Base-by-base conservation (phyloP, 35 echinoderm and acorn worm species). In the Acanthaster planci region DNA sequence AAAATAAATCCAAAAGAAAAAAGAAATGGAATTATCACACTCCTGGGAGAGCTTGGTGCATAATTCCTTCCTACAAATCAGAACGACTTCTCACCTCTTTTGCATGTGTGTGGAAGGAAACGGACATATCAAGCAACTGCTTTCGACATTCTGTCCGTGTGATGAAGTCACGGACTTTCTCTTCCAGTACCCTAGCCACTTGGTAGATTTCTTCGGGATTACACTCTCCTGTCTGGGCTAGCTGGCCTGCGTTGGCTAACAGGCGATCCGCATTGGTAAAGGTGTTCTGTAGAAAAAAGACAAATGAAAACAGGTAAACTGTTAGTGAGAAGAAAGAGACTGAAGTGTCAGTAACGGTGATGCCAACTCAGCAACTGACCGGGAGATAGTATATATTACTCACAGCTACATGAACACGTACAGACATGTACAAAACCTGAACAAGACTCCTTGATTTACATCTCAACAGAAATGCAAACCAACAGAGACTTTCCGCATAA, bases 241-340 rank as follows among this genome's bases (percentile, higher is more conserved):
- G 88, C 80, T 98, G 86, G 35, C 84, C 88, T 21, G 95, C 95
- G 23, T 90, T 87, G 51, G 90, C 88, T 31, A 98, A 47, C 6
- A 98, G 85, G 18, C 91, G 80, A n/a, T 93, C 85, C 37, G 95
- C 95, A 91, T 98, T 98, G 7, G 95, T 98, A 52, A 93, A 90
- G 9, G 95, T 98, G 67, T 98, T 98, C 95, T 98, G 86, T 3
- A 55, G 68, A 12, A 47, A 47, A 47, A 47, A 47, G 12, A 47
- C 4, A 47, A 47, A 47, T 47, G 42, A 47, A 47, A 12, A 12
- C 4, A 47, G 12, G 12, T 47, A 47, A 47, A 47, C 4, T 47
- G 12, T 4, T 6, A 6, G 4, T 4, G 4, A 47, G 42, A 47
- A 4, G 12, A 12, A 47, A 4, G 42, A 47, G 42, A 4, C 42